Evolutionary conservation across 2,888 invertebrate genomes (phyloP), one percentile per base, ranked within the genome.

Genomic region (Colostygia pectinataria): DNA sequence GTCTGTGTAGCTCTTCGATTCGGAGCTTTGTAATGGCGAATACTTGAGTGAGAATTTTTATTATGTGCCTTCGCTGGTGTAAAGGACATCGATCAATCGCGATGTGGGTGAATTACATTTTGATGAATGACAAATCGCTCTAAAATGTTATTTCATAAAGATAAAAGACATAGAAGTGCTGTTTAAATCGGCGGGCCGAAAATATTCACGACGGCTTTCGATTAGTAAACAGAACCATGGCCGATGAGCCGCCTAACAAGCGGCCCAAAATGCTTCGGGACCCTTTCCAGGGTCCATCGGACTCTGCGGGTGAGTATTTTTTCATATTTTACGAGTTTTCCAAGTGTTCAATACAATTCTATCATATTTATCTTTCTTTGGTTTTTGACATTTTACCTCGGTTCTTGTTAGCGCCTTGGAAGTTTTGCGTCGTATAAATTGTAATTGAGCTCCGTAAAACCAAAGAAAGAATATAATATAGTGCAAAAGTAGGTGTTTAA

Each of bases 221-320:
- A 91, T 92, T 92, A 91, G 92, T 92, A 92, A 92, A 92, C 92
- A 92, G 91, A 91, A 91, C 91, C 91, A 98, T 98, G 98, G 97
- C 97, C 92, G 98, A 98, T 92, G 97, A 97, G 92, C 98, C 97
- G 93, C 97, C 98, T 90, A 97, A 95, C 85, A 98, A 98, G 94
- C 95, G 98, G 94, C 95, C 95, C 83, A 98, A 98, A 92, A 94
- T 98, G 91, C 94, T 97, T 87, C 91, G 92, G 80, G 94, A 95
- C 92, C 93, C 94, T 82, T 95, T 95, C 87, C 95, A 95, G 91
- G 94, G 94, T 81, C 93, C 95, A 73, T 94, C 95, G 69, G 95
- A 95, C 86, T 92, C 94, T 73, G 93, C 95, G 83, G 95, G 95
- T 95, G 90, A 93, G 93, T 89, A 79, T 74, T 78, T 80, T 80